phyloP scores from a whole-genome alignment of 2,113 vertebrate species.

The Hippocampus mohnikei region DNA sequence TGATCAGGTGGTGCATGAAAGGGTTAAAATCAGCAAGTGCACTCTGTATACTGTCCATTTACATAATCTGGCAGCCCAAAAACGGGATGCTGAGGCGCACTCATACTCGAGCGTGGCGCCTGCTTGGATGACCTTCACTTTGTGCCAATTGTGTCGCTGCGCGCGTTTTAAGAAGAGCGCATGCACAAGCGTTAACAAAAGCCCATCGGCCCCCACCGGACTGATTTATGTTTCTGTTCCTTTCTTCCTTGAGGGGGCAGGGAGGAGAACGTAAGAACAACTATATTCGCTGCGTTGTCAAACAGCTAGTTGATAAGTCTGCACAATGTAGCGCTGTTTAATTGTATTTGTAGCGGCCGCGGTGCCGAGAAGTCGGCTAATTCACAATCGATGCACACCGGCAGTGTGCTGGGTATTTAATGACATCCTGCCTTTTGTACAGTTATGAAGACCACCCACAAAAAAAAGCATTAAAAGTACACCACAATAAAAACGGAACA shows the following conservation, averaged over 20 bases:
- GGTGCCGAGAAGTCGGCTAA: constrained; percentile 22
- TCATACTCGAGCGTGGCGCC: background rate
- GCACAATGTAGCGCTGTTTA: constrained; percentile 30
- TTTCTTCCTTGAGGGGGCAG: constrained; percentile 16
- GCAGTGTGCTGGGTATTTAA: constrained; percentile 21
- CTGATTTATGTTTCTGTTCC: constrained; percentile 34
- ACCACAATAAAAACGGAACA: constrained; percentile 1
- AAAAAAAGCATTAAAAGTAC: background rate
- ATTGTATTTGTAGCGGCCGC: constrained; percentile 43
- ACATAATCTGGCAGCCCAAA: constrained; percentile 1
- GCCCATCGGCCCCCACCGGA: constrained; percentile 23
- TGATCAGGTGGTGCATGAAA: no score
- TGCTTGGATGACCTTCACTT: constrained; percentile 18
- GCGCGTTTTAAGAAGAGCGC: background rate
- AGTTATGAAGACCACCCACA: constrained; percentile 7
- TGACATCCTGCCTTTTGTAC: constrained; percentile 15
- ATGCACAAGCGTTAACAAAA: constrained; percentile 22
- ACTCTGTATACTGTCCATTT: constrained; percentile 1
- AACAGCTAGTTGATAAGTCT: constrained; percentile 49
- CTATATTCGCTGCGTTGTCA: constrained; percentile 39
- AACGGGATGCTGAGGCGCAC: background rate
- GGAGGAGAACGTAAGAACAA: constrained; percentile 46
- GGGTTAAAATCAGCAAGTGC: background rate
- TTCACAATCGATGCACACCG: constrained; percentile 37
- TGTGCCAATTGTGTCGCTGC: constrained; percentile 12